phyloP scores from a whole-genome alignment of 2,797 vertebrate species.

The Microhierax caerulescens region DNA sequence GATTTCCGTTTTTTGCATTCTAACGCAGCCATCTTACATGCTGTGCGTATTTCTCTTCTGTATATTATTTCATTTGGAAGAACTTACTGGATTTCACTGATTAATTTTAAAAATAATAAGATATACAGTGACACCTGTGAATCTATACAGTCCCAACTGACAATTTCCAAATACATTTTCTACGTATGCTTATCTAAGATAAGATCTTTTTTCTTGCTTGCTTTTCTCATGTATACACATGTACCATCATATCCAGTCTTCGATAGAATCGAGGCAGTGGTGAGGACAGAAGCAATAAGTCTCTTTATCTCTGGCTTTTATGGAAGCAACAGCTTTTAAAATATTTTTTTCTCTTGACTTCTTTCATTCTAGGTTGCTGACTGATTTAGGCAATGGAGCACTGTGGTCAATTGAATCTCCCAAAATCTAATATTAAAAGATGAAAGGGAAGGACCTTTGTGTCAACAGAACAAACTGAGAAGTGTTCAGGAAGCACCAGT shows the following conservation, averaged over 20 bases:
- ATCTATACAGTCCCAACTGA: not conserved
- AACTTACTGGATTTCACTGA: not conserved
- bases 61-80: not conserved
- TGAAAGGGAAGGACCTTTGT: slow-evolving; percentile 47
- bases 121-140: not conserved
- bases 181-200: not conserved
- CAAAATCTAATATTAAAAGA: slow-evolving; percentile 71
- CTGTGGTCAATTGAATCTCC: slow-evolving; percentile 55
- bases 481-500: slow-evolving; percentile 25
- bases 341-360: slow-evolving; percentile 57
- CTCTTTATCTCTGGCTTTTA: slow-evolving; percentile 69
- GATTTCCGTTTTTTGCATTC: fast-evolving
- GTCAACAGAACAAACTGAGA: slow-evolving; percentile 57
- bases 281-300: slow-evolving; percentile 63
- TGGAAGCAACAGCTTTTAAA: slow-evolving; percentile 66
- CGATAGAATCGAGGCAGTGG: slow-evolving; percentile 29
- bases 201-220: not conserved
- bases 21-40: not conserved
- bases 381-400: slow-evolving; percentile 59
- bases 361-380: slow-evolving; percentile 43
- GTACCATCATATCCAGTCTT: slow-evolving; percentile 9
- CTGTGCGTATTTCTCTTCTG: not conserved
- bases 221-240: not conserved
- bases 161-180: slow-evolving; percentile 41
- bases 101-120: not conserved